Base-by-base conservation (phyloP, 2,888 invertebrate genomes). In the Andrena camellia region DNA sequence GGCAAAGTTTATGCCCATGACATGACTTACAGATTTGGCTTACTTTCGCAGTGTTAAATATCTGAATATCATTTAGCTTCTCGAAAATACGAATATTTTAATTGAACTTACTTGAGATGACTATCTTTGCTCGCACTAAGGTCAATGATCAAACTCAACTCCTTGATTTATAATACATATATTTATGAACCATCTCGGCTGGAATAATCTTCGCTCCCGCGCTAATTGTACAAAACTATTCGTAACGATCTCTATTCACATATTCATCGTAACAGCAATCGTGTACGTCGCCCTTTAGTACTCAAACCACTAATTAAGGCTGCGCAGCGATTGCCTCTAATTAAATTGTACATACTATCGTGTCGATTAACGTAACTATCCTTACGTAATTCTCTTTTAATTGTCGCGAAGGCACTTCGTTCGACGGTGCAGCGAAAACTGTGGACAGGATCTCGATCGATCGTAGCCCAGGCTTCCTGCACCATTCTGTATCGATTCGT, bases 11-110 rank as follows among this genome's bases (percentile, higher is more conserved):
- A 95, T 88, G 84, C 85, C 3, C 94, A 95, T 70, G 93, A 92
- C n/a, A 92, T 94, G 42, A 91, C 94, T 6, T 95, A 94, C 91
- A 94, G 92, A 92, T 96, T 94, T 78, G 93, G 93, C 7, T 78
- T 89, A 13, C 52, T 81, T 42, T 77, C 67, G 3, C 23, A 68
- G 48, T 23, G 23, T 57, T 20, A 26, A 57, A 26, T 23, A 57
- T 20, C 57, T 57, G 57, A 54, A 54, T n/a, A 54, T 54, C 54
- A 8, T 54, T 54, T 2, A 23, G 54, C 17, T 1, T 42, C 42
- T 17, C 0, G 42, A 42, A 17, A 17, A 17, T 42, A 42, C 42
- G 42, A 17, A 42, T 42, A 17, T 42, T 42, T 13, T 42, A 42
- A 42, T 13, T 4, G 1, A 42, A 13, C 13, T 42, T 42, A 42